Conservation (phyloP, 1,140 invertebrate genomes). For the Drosophila mojavensis region DNA sequence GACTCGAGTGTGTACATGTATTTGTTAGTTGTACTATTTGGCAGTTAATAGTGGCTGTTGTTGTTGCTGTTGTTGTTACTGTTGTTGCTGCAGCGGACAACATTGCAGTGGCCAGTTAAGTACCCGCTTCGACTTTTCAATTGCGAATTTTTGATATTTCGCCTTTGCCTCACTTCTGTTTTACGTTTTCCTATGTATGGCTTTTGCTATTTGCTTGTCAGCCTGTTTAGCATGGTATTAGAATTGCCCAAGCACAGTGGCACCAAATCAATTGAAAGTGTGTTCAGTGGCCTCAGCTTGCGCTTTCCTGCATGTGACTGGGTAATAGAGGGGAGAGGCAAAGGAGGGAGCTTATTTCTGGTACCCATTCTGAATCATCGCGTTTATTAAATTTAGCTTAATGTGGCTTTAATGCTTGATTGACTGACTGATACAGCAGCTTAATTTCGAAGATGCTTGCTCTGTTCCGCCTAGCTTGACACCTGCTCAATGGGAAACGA, state of each 20-base stretch:
- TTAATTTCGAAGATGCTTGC: background rate
- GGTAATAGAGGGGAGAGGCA: background rate
- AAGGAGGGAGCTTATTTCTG: no score
- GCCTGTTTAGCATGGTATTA: conserved; percentile 44
- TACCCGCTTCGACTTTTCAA: conserved; percentile 58
- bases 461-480: conserved; percentile 3
- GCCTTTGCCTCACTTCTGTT: conserved; percentile 54
- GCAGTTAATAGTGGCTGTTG: conserved; percentile 50
- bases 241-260: conserved; percentile 55
- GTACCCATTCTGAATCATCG: no score
- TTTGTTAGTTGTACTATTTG: conserved; percentile 51
- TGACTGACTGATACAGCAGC: background rate
- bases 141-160: conserved; percentile 53
- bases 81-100: conserved; percentile 24
- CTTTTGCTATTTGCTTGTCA: conserved; percentile 30
- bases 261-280: conserved; percentile 18
- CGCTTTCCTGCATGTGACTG: no score
- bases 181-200: conserved; percentile 40
- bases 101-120: conserved; percentile 46
- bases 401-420: background rate
- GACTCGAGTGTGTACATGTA: conserved; percentile 43
- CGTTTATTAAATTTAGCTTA: no score
- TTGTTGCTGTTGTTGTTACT: conserved; percentile 27
- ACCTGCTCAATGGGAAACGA: background rate
- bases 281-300: background rate